Base-by-base conservation (phyloP, 2,797 vertebrate species). In the Carapus acus region DNA sequence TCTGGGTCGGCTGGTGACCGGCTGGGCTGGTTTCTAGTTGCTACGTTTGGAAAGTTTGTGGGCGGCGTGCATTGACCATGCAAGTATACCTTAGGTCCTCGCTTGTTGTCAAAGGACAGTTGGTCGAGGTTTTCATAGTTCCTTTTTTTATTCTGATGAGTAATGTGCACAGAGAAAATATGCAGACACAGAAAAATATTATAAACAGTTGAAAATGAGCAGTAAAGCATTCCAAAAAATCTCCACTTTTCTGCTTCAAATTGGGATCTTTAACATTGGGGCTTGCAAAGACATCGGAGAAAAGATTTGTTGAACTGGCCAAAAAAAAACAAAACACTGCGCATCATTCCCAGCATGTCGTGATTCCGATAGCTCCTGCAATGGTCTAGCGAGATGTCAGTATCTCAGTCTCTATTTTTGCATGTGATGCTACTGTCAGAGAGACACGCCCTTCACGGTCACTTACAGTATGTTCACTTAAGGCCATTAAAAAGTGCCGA, bases 131-230 rank as follows among this genome's bases (percentile, higher is more conserved):
- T 98, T 94, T 99, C 96, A 99, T 96, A 98, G 94, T 96, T 99
- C 96, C 95, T 98, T 93, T 99, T 98, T 99, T 98, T 99, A 99
- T 93, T 99, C 96, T 99, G 96, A 99, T 98, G 96, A 94, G 91
- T 97, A 97, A 98, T 98, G 95, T 97, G 94, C 94, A 98, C 96
- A 99, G 94, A 97, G 94, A 98, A 96, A 98, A 99, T 97, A 98
- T 90, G 96, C 93, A 99, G 95, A 99, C 95, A 99, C 93, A 99
- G 94, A 96, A 96, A 93, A 98, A 94, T 97, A 97, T 99, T 98
- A 99, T 94, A 96, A 98, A 97, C 94, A 96, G 92, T 94, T 94
- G 94, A 96, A 93, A 96, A 97, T 96, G 96, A 90, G 93, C 93
- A 97, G 91, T 89, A 94, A 96, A 98, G 94, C 94, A 96, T 92